Percentiles rank a stretch among this genome's conserved stretches.
Evolutionary conservation across 1,140 invertebrate species (phyloP).

Genomic region (Wiebesia pumilae): DNA sequence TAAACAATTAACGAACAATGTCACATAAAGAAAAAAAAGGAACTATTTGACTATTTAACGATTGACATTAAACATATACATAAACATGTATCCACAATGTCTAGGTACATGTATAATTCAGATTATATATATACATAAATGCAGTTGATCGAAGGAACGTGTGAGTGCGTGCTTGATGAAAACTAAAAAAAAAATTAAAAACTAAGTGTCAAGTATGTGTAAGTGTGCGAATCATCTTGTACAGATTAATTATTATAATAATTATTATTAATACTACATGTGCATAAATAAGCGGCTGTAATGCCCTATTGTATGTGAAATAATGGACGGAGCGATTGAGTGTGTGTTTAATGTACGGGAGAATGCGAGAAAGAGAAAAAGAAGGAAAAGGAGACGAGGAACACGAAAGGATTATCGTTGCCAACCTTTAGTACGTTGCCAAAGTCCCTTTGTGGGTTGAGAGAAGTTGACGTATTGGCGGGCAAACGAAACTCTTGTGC

Average conservation of each 20-base stretch:
- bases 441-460: conserved; percentile 65
- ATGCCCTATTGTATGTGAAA: conserved; percentile 37
- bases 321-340: conserved; percentile 12
- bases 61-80: conserved; percentile 51
- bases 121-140: conserved; percentile 41
- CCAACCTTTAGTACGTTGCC: conserved; percentile 69
- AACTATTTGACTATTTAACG: conserved; percentile 39
- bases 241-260: conserved; percentile 43
- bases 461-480: conserved; percentile 57
- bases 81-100: conserved; percentile 48
- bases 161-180: conserved; percentile 42
- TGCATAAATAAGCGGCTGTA: conserved; percentile 46
- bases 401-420: conserved; percentile 62
- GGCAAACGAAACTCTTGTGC: conserved; percentile 56
- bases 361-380: conserved; percentile 24
- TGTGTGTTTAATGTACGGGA: conserved; percentile 14
- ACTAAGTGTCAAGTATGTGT: conserved; percentile 39
- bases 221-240: conserved; percentile 44
- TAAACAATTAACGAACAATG: conserved; percentile 42
- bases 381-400: conserved; percentile 35
- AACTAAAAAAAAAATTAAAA: conserved; percentile 44
- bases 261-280: conserved; percentile 41
- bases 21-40: conserved; percentile 45
- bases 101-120: conserved; percentile 50
- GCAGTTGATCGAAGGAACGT: conserved; percentile 36